Evolutionary conservation across 2,113 vertebrate species (phyloP).

Genomic region (Corythornis vintsioides): DNA sequence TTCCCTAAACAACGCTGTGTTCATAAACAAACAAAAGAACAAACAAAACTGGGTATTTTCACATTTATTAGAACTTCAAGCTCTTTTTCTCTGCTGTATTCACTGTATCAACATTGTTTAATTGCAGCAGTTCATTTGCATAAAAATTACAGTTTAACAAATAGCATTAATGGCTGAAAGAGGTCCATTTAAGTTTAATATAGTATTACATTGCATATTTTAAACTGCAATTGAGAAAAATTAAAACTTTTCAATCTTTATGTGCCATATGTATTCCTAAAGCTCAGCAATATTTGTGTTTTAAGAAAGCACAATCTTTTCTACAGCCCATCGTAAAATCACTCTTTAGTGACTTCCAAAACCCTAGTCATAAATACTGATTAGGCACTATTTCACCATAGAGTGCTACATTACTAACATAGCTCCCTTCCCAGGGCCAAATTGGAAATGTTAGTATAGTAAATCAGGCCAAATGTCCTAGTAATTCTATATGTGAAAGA

Average conservation of each 20-base stretch:
- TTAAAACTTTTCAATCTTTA: conserved; percentile 53
- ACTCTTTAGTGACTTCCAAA: conserved; percentile 75
- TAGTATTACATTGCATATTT: conserved; percentile 67
- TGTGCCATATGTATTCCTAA: conserved; percentile 24
- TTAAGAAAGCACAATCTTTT: conserved; percentile 63
- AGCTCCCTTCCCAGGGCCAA: conserved; percentile 37
- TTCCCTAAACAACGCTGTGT: neutral
- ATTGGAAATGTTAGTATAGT: conserved; percentile 69
- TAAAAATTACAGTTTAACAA: conserved; percentile 78
- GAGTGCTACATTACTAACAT: conserved; percentile 29
- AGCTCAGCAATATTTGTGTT: conserved; percentile 66
- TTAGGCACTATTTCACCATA: conserved; percentile 71
- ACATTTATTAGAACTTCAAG: conserved; percentile 61
- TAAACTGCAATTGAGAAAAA: conserved; percentile 62
- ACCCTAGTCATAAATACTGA: conserved; percentile 78
- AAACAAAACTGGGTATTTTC: neutral
- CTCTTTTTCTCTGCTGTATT: conserved; percentile 47
- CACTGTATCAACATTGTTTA: conserved; percentile 51
- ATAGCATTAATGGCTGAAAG: conserved; percentile 71
- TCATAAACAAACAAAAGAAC: neutral
- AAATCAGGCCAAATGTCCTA: conserved; percentile 68
- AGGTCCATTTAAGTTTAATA: conserved; percentile 72
- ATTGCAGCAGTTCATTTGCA: conserved; percentile 71
- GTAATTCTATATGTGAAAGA: conserved; percentile 59
- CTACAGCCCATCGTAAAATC: neutral